Percentiles rank a stretch among this genome's conserved stretches.
Conservation (phyloP, 2,888 invertebrate species). For the Drosophila macrothrix region DNA sequence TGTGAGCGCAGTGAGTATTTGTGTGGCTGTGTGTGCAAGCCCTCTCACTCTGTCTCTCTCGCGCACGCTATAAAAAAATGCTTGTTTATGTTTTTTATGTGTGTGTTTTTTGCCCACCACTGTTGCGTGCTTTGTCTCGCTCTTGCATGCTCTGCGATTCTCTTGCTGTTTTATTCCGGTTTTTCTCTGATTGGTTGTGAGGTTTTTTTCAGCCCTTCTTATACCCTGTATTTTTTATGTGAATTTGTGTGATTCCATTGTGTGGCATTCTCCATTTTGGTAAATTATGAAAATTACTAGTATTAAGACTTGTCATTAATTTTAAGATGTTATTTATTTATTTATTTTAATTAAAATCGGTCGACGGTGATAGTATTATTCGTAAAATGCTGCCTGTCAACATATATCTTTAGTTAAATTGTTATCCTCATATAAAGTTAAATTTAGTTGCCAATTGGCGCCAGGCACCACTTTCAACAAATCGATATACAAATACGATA, state of each 20-base stretch:
- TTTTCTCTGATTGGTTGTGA: conserved; percentile 51
- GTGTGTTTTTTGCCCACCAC: conserved; percentile 57
- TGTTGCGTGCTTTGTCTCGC: conserved; percentile 40
- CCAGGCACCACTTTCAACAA: neutral
- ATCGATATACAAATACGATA: conserved; percentile 29
- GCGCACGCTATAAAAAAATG: conserved; percentile 59
- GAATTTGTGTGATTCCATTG: neutral
- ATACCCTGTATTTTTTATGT: conserved; percentile 35
- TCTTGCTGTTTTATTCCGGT: conserved; percentile 48
- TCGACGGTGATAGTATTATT: neutral
- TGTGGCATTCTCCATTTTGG: neutral
- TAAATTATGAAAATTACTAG: neutral
- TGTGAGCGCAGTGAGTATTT: conserved; percentile 43
- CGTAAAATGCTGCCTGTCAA: neutral
- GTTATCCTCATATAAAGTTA: too few relatives aligned
- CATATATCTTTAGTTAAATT: neutral
- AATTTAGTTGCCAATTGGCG: conserved; percentile 5
- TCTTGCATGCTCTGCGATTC: conserved; percentile 29
- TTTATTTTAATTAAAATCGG: neutral
- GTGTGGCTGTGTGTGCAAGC: conserved; percentile 27
- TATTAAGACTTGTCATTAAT: neutral
- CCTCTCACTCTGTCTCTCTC: conserved; percentile 36
- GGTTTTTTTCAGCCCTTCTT: neutral
- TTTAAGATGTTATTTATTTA: neutral
- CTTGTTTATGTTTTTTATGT: conserved; percentile 80